These are phyloP conservation scores for Cheumatopsyche charites DNA, from an alignment of 1,140 invertebrate species.

Conservation along the genomic window DNA sequence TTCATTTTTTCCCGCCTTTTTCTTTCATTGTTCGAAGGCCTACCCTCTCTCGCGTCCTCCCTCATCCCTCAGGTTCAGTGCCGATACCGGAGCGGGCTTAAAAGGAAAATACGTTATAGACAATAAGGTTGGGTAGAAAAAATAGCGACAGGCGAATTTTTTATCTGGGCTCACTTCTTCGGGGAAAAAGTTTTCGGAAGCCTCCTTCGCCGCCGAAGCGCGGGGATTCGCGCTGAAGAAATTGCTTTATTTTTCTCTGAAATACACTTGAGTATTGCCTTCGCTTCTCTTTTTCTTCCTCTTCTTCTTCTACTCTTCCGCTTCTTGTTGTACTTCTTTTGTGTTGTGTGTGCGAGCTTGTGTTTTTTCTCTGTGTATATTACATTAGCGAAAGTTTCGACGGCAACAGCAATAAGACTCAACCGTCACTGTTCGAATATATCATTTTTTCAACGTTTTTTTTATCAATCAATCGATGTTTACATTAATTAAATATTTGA, in stretches of 20 bases:
- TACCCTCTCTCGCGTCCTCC: background rate
- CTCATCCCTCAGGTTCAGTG: too few species aligned
- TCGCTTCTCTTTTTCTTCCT: background rate
- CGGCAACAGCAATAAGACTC: constrained; percentile 7
- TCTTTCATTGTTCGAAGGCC: background rate
- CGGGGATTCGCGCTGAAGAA: constrained; percentile 34
- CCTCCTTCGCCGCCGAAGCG: constrained; percentile 11
- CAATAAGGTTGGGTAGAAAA: constrained; percentile 46
- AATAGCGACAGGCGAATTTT: constrained; percentile 48
- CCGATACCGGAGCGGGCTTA: constrained; percentile 29
- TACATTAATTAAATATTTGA: too few species aligned
- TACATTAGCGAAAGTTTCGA: constrained; percentile 28
- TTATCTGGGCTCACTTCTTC: constrained; percentile 40
- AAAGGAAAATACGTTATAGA: constrained; percentile 49
- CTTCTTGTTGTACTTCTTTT: background rate
- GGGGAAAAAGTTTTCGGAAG: constrained; percentile 43
- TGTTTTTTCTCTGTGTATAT: constrained; percentile 20
- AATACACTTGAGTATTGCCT: constrained; percentile 27
- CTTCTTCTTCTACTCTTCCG: background rate
- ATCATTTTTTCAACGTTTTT: constrained; percentile 6
- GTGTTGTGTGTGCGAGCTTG: background rate
- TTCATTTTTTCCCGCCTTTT: background rate
- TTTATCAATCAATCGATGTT: too few species aligned
- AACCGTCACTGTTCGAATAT: constrained; percentile 6
- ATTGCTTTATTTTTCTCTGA: constrained; percentile 28